phyloP scores from a whole-genome alignment of 1,140 invertebrate genomes.

The Aradophagus sp. region DNA sequence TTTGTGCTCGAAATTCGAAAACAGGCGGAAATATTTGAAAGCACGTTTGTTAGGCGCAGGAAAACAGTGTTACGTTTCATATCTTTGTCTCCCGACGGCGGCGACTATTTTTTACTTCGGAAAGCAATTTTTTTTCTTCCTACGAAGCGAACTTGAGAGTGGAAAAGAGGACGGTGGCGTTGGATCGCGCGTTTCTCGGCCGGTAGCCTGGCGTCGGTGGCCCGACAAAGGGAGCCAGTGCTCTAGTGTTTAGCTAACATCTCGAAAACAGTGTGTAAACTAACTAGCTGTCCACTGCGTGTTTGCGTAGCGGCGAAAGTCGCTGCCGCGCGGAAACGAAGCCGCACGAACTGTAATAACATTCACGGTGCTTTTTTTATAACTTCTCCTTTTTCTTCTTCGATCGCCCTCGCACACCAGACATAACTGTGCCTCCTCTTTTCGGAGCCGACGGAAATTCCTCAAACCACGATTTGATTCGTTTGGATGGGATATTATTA shows the following conservation, averaged over 20 bases:
- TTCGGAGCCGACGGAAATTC: conserved; percentile 15
- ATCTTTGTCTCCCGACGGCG: conserved; percentile 29
- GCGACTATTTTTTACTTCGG: conserved; percentile 23
- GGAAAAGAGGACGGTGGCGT: not conserved
- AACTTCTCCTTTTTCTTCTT: too few species aligned
- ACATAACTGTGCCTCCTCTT: conserved; percentile 30
- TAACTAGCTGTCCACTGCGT: conserved; percentile 67
- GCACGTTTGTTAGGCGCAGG: conserved; percentile 14
- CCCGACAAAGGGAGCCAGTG: conserved; percentile 61
- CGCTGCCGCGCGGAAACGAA: conserved; percentile 49
- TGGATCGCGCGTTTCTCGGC: conserved; percentile 53
- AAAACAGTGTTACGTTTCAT: conserved; percentile 46
- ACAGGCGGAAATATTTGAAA: conserved; percentile 16
- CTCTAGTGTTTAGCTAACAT: conserved; percentile 69
- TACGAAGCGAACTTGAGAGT: conserved; percentile 1
- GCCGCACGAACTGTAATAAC: conserved; percentile 61
- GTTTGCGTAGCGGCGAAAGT: conserved; percentile 66
- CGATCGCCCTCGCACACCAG: conserved; percentile 23
- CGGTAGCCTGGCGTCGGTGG: conserved; percentile 47
- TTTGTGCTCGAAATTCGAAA: not conserved
- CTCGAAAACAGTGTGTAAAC: conserved; percentile 71
- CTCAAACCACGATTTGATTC: conserved; percentile 14
- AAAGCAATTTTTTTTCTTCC: conserved; percentile 11
- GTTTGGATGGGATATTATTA: too few species aligned
- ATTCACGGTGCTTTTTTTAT: conserved; percentile 57